Conservation (phyloP, 2,888 invertebrate genomes). For the Cosmia trapezina region DNA sequence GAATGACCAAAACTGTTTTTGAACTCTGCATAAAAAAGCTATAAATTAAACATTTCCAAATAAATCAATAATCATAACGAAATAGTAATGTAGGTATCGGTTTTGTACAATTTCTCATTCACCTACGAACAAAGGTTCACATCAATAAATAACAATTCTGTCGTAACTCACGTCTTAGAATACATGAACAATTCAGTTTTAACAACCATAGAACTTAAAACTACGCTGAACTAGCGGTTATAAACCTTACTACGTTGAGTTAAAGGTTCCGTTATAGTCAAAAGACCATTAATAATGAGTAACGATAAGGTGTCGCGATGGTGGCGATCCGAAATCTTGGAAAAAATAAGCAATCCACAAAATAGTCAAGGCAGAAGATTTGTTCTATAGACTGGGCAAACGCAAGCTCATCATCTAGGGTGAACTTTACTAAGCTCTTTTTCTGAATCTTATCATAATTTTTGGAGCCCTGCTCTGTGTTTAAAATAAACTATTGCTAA, state of each 20-base stretch:
- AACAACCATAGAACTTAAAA: slow-evolving; percentile 26
- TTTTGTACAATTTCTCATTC: slow-evolving; percentile 39
- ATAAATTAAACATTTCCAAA: not conserved
- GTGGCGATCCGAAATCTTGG: slow-evolving; percentile 55
- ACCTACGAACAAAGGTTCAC: slow-evolving; percentile 34
- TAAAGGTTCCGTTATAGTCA: slow-evolving; percentile 25
- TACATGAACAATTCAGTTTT: slow-evolving; percentile 45
- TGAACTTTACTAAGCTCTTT: not conserved
- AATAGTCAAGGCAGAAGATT: slow-evolving; percentile 27
- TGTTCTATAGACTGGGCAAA: not conserved
- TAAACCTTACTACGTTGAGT: slow-evolving; percentile 34
- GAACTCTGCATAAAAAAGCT: not conserved
- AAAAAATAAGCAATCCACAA: slow-evolving; percentile 42
- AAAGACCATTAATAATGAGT: slow-evolving; percentile 61
- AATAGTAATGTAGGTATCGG: slow-evolving; percentile 5
- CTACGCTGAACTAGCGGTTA: slow-evolving; percentile 8
- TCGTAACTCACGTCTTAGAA: slow-evolving; percentile 47
- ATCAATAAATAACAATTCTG: slow-evolving; percentile 54
- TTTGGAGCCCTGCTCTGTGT: not conserved
- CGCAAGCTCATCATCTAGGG: not conserved
- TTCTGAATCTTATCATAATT: not conserved
- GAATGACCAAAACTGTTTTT: not conserved
- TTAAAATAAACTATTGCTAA: not conserved
- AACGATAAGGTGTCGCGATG: slow-evolving; percentile 57
- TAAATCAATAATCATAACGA: slow-evolving; percentile 15